Evolutionary conservation across 2,888 invertebrate species (phyloP), one percentile per base, ranked within the genome.

Genomic region (Boloria selene): DNA sequence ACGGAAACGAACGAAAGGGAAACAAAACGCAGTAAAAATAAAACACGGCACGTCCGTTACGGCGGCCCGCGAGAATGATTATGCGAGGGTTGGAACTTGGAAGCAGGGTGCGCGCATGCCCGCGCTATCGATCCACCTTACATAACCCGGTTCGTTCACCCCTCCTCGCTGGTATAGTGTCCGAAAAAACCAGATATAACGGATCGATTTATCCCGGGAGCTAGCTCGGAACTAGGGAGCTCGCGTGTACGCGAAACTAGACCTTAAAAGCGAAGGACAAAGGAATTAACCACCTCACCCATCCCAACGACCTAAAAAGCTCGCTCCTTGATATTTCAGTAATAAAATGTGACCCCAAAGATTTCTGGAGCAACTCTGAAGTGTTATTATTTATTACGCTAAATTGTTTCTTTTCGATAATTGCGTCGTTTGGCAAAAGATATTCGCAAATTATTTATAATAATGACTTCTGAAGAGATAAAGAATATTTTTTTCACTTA

Each of bases 1-100:
- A 93, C 91, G 90, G 86, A 90, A 93, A 92, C 22, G 87, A 92
- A 92, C 90, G 89, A 92, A 93, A 93, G 90, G 90, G 90, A 92
- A 92, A 90, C 87, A 92, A 93, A 93, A 92, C 88, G 90, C 90
- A 90, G 87, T 88, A 90, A 92, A 91, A 88, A 81, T 85, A 92
- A 75, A 92, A 89, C 79, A 80, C 80, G 83, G 83, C 86, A 92
- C 92, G 92, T 87, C 91, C 90, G 88, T 81, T 74, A 79, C 81
- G 84, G 83, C 81, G 85, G 92, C 88, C 88, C 90, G 89, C 92
- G 88, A 85, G 86, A 86, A 85, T 87, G 86, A 80, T 81, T 88
- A 83, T 91, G 87, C 81, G 84, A 80, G 76, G 78, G 80, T 70
- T 66, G 74, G 74, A 63, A 66, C 79, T 70, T 66, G 74, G 74